Evolutionary conservation across 2,888 invertebrate genomes (phyloP).

Genomic region (Pemphredon lugubris): DNA sequence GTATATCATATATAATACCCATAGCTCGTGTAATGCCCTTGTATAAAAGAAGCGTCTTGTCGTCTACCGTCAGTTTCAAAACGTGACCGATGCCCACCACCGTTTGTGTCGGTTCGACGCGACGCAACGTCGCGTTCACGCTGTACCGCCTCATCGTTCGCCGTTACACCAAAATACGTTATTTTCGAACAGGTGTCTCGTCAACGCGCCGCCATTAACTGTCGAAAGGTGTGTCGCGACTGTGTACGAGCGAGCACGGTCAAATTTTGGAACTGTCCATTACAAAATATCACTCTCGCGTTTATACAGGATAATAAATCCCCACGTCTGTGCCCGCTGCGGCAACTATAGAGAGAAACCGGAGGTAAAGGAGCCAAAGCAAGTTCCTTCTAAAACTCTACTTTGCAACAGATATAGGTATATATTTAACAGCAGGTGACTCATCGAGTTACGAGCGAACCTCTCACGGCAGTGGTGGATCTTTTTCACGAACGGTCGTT

Average conservation of each 20-base stretch:
- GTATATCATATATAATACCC: conserved; percentile 48
- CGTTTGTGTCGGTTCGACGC: background rate
- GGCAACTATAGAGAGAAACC: conserved; percentile 21
- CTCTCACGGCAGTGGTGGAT: conserved; percentile 51
- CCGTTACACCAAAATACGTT: background rate
- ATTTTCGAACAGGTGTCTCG: background rate
- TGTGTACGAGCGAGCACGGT: conserved; percentile 3
- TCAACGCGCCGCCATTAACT: background rate
- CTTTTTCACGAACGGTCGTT: conserved; percentile 1
- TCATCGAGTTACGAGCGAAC: conserved; percentile 29
- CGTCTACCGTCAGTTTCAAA: conserved; percentile 51
- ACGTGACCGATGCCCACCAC: conserved; percentile 32
- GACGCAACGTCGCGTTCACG: too few relatives aligned
- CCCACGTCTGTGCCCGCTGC: conserved; percentile 22
- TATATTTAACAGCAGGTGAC: conserved; percentile 20
- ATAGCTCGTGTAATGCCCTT: conserved; percentile 55
- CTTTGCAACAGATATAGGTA: conserved; percentile 1
- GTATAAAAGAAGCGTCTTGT: conserved; percentile 49
- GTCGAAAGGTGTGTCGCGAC: background rate
- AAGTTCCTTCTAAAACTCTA: conserved; percentile 4
- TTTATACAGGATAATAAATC: conserved; percentile 28
- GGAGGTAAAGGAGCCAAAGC: conserved; percentile 38
- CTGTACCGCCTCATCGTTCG: background rate
- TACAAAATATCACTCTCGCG: conserved; percentile 33
- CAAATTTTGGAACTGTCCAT: conserved; percentile 50